Percentiles rank a stretch among this genome's conserved stretches.
phyloP scores from a whole-genome alignment of 2,113 vertebrate species.

The Phyllostomus hastatus region DNA sequence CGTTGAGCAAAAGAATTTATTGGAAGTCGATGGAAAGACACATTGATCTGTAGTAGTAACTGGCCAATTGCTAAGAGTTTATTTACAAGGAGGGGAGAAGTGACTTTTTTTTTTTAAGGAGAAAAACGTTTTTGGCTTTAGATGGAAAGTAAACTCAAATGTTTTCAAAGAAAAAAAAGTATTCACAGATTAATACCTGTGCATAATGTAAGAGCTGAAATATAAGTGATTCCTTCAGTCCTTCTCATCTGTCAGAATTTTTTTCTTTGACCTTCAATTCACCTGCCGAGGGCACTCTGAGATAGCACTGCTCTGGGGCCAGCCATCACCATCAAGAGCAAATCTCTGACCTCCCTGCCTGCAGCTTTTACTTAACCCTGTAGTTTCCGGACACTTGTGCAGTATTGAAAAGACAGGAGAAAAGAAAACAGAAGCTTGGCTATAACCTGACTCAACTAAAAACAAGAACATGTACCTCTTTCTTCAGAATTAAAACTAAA shows the following conservation, averaged over 20 bases:
- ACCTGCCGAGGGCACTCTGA: conserved; percentile 81
- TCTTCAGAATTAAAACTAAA: conserved; percentile 99
- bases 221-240: conserved; percentile 80
- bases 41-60: conserved; percentile 77
- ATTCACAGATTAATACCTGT: conserved; percentile 85
- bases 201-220: conserved; percentile 81
- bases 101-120: conserved; percentile 70
- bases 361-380: conserved; percentile 88
- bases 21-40: conserved; percentile 78
- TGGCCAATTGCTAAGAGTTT: conserved; percentile 81
- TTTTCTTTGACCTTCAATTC: conserved; percentile 67
- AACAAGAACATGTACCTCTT: conserved; percentile 94
- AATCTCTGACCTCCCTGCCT: conserved; percentile 88
- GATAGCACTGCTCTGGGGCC: conserved; percentile 85
- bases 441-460: conserved; percentile 90
- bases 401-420: conserved; percentile 96
- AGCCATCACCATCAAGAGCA: conserved; percentile 80
- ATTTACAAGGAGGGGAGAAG: conserved; percentile 78
- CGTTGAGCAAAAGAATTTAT: conserved; percentile 72
- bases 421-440: conserved; percentile 89
- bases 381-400: conserved; percentile 91
- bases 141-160: conserved; percentile 82
- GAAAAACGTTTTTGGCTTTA: conserved; percentile 80
- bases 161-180: conserved; percentile 79
- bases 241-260: conserved; percentile 82